phyloP scores from a whole-genome alignment of 2,888 invertebrate species.

The Didymodactylos carnosus region DNA sequence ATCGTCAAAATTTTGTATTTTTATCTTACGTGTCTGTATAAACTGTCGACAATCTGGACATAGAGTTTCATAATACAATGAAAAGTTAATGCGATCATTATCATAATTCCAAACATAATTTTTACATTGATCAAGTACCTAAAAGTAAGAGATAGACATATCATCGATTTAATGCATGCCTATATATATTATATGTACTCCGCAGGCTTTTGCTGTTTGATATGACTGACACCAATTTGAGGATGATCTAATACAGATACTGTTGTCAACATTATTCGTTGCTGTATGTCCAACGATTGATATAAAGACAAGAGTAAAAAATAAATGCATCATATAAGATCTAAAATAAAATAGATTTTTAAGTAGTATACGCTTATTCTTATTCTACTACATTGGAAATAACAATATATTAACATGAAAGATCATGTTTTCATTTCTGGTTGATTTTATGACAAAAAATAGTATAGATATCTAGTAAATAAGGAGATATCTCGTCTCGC shows the following conservation, averaged over 20 bases:
- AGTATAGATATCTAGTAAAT: too few species aligned
- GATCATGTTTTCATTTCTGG: too few species aligned
- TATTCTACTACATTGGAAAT: too few species aligned
- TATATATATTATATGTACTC: not conserved
- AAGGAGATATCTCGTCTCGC: too few species aligned
- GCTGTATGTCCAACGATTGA: not conserved
- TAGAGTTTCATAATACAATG: constrained; percentile 28
- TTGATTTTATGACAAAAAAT: too few species aligned
- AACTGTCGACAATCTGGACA: constrained; percentile 29
- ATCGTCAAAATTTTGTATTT: too few species aligned
- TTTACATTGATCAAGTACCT: not conserved
- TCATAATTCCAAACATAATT: not conserved
- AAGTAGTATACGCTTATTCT: too few species aligned
- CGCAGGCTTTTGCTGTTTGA: not conserved
- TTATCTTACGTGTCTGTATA: constrained; percentile 19
- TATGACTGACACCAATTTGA: not conserved
- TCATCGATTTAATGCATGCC: not conserved
- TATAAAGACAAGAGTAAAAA: not conserved
- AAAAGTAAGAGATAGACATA: not conserved
- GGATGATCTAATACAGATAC: not conserved
- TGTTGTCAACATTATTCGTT: not conserved
- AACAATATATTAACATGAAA: too few species aligned
- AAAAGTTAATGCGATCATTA: constrained; percentile 20
- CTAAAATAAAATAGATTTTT: too few species aligned
- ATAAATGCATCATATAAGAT: too few species aligned